Conservation (phyloP, 2,888 invertebrate species). For the Clepsis dumicolana region DNA sequence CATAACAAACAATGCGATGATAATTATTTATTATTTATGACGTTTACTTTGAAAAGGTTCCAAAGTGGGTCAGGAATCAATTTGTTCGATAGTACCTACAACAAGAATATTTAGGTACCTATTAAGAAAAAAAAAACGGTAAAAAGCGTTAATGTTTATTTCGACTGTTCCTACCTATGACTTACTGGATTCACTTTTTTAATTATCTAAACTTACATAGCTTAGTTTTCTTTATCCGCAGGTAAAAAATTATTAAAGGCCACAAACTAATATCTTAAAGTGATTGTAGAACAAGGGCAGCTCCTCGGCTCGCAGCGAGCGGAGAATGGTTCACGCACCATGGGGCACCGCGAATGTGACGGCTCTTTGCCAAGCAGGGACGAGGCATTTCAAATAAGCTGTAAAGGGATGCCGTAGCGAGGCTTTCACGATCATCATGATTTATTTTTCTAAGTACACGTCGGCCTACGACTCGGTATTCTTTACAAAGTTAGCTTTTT, state of each 20-base stretch:
- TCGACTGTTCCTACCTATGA: too few species aligned
- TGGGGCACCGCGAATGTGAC: slow-evolving; percentile 14
- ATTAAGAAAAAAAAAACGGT: too few species aligned
- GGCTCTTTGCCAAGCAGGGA: slow-evolving; percentile 18
- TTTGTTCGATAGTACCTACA: too few species aligned
- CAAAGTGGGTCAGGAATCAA: too few species aligned
- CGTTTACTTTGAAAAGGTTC: too few species aligned
- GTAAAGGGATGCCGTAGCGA: slow-evolving; percentile 12
- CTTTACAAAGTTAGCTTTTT: slow-evolving; percentile 51
- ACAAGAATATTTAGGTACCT: too few species aligned
- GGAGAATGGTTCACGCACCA: slow-evolving; percentile 21
- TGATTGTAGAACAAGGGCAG: neutral
- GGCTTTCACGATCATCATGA: slow-evolving; percentile 13
- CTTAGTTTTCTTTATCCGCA: too few species aligned
- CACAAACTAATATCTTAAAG: slow-evolving; percentile 1
- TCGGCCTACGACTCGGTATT: slow-evolving; percentile 45
- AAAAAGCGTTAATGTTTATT: too few species aligned
- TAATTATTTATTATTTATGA: too few species aligned
- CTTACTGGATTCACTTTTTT: too few species aligned
- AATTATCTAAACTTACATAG: too few species aligned
- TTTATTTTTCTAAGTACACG: slow-evolving; percentile 7
- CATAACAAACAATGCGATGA: too few species aligned
- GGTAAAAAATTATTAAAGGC: neutral
- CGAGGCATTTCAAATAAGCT: slow-evolving; percentile 3
- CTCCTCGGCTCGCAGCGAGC: slow-evolving; percentile 2